Evolutionary conservation across 2,797 vertebrate species (phyloP).

Genomic region (Onychomys arenicola): DNA sequence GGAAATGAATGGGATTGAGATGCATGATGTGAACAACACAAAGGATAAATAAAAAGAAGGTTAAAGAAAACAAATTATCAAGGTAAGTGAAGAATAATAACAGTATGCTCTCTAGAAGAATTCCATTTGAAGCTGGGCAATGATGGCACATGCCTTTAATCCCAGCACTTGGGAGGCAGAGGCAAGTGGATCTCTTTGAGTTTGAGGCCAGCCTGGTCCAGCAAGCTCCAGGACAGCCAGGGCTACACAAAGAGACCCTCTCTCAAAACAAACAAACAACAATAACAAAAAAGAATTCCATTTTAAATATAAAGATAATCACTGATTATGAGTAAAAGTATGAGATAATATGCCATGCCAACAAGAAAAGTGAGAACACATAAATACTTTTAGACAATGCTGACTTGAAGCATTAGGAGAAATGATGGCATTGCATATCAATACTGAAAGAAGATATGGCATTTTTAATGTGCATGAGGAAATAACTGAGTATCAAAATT

Average conservation of each 20-base stretch:
- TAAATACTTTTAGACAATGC: background rate
- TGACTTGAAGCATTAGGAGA: background rate
- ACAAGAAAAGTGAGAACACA: background rate
- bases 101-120: background rate
- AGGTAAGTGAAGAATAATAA: background rate
- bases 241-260: background rate
- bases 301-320: background rate
- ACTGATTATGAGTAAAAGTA: background rate
- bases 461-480: background rate
- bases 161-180: no score
- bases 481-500: background rate
- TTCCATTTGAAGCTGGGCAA: background rate
- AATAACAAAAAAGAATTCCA: background rate
- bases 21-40: no score
- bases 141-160: no score
- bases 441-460: background rate
- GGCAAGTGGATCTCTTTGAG: background rate
- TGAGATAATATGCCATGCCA: background rate
- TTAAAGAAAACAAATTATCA: background rate
- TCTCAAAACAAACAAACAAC: background rate
- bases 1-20: no score
- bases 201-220: background rate
- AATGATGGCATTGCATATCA: background rate
- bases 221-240: background rate
- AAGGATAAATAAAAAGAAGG: no score